Percentiles rank a stretch among this genome's conserved stretches.
phyloP scores from a whole-genome alignment of 2,113 vertebrate species.

The Cepphus grylle region DNA sequence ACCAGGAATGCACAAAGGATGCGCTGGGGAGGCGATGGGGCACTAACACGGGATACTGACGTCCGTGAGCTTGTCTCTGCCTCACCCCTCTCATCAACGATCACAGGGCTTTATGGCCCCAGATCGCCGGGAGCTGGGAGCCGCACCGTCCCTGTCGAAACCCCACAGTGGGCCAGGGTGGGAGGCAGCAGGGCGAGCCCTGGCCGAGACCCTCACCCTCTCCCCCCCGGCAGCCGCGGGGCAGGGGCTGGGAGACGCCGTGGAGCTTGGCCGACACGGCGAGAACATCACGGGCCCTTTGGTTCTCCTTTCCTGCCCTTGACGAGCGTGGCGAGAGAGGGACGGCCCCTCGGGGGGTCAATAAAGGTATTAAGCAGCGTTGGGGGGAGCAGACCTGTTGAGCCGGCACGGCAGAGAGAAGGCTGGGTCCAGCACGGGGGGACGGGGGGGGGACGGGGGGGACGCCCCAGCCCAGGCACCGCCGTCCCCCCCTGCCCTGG shows the following conservation, averaged over 20 bases:
- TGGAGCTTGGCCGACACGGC: rapidly evolving
- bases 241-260: neutral
- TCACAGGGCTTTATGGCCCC: neutral
- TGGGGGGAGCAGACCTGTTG: neutral
- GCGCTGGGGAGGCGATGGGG: neutral
- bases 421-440: neutral
- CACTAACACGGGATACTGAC: rapidly evolving
- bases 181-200: neutral
- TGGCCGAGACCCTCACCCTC: neutral
- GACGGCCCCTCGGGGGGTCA: neutral
- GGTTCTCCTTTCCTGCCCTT: neutral
- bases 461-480: neutral
- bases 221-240: neutral
- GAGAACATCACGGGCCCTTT: rapidly evolving
- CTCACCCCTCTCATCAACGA: neutral
- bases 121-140: neutral
- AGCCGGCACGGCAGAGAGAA: neutral
- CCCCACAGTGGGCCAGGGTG: neutral
- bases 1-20: neutral
- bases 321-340: neutral
- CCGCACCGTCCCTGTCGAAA: neutral
- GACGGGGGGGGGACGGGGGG: neutral
- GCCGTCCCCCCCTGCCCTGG: neutral
- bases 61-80: neutral
- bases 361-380: neutral